Evolutionary conservation across 1,140 invertebrate species (phyloP).

Genomic region (silkworm (Bombyx mori)): ASM3026992v2 NC_085133.1:3581501-3582000

Average conservation of each 20-base stretch:
- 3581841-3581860: not conserved
- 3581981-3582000: too few species aligned
- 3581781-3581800: not conserved
- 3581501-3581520: constrained; percentile 55
- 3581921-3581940: too few species aligned
- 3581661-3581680: constrained; percentile 22
- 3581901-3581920: too few species aligned
- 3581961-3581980: too few species aligned
- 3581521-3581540: constrained; percentile 53
- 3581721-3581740: constrained; percentile 66
- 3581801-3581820: too few species aligned
- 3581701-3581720: constrained; percentile 61
- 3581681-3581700: constrained; percentile 43
- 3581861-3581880: not conserved
- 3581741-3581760: constrained; percentile 32
- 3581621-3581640: constrained; percentile 27
- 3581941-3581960: too few species aligned
- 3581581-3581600: constrained; percentile 33
- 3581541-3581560: constrained; percentile 54
- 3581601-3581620: constrained; percentile 45
- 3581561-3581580: constrained; percentile 30
- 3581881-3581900: too few species aligned
- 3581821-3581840: not conserved
- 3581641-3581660: constrained; percentile 43
- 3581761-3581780: constrained; percentile 19